phyloP scores from a whole-genome alignment of 2,888 invertebrate species.

The Tipula confusa region DNA sequence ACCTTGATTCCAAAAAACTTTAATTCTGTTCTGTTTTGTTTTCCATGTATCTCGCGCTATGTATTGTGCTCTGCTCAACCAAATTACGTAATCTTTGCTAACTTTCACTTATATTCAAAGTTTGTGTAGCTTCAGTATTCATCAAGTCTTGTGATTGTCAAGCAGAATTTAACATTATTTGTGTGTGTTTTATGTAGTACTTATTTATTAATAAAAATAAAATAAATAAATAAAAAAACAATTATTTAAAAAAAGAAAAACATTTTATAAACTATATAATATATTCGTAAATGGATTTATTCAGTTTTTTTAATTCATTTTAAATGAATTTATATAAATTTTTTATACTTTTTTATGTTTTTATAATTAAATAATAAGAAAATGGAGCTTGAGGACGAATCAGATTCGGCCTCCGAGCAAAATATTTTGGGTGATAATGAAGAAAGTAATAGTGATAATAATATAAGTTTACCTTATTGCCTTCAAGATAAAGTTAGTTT shows the following conservation, averaged over 20 bases:
- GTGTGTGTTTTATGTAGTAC: neutral
- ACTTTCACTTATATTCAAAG: constrained; percentile 12
- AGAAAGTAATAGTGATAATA: constrained; percentile 7
- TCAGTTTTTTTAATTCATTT: neutral
- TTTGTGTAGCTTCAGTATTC: neutral
- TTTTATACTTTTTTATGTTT: constrained; percentile 9
- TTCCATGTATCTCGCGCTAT: neutral
- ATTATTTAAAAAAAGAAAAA: neutral
- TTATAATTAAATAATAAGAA: constrained; percentile 12
- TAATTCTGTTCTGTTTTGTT: neutral
- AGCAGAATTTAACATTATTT: neutral
- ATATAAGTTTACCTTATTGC: constrained; percentile 49
- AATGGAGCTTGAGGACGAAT: constrained; percentile 16
- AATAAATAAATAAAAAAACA: neutral
- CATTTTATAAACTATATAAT: neutral
- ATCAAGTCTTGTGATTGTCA: constrained; percentile 20
- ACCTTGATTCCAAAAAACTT: neutral
- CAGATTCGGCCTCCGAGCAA: constrained; percentile 3
- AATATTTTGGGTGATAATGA: constrained; percentile 25
- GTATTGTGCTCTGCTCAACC: neutral
- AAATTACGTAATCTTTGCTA: neutral
- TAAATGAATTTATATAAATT: neutral
- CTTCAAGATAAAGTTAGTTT: constrained; percentile 71
- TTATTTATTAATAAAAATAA: neutral
- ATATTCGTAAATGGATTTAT: neutral